Base-by-base conservation (phyloP, 2,888 invertebrate species). In the Chymomyza caudatula region DNA sequence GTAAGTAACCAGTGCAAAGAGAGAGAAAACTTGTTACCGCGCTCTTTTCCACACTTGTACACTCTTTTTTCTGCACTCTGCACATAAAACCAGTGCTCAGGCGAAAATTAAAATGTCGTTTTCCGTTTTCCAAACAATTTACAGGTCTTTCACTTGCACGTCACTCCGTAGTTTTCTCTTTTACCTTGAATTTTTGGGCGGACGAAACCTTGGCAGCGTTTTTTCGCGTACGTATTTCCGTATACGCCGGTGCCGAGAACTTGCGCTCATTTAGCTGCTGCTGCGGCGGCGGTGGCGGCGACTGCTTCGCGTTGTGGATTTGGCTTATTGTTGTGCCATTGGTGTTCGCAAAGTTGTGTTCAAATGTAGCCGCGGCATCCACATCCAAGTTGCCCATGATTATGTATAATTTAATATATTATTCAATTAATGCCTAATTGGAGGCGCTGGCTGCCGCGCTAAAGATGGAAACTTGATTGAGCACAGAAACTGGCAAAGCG, bases 161-260 rank as follows among this genome's bases (percentile, higher is more conserved):
- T n/a, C n/a, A n/a, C n/a, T n/a, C n/a, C n/a, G n/a, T n/a, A n/a
- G 20, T 23, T 29, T 20, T 4, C 4, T 44, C 76, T 87, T 80
- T 44, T 15, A 88, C 88, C 88, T 88, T 88, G 71, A 76, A 66
- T 63, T 72, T 74, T 5, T 76, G 73, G 53, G 76, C 78, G 15
- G 60, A 57, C 4, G 62, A 29, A 3, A 64, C 73, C 67, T 75
- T 78, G 61, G 74, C 73, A 54, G 77, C 76, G 62, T 81, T 81
- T 72, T 77, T 82, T 60, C 86, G 77, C 60, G 87, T 83, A 52
- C 88, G 87, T 54, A 88, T 87, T 74, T 88, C 83, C 43, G 77
- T 81, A 60, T 88, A 88, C 0, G 87, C 88, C 67, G 87, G 85
- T 47, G 88, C 72, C 29, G 87, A 83, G 61, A 86, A 88, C 62